Percentiles rank a stretch among this genome's conserved stretches.
phyloP scores from a whole-genome alignment of 1,140 invertebrate genomes.

The Neoseiulus cucumeris region DNA sequence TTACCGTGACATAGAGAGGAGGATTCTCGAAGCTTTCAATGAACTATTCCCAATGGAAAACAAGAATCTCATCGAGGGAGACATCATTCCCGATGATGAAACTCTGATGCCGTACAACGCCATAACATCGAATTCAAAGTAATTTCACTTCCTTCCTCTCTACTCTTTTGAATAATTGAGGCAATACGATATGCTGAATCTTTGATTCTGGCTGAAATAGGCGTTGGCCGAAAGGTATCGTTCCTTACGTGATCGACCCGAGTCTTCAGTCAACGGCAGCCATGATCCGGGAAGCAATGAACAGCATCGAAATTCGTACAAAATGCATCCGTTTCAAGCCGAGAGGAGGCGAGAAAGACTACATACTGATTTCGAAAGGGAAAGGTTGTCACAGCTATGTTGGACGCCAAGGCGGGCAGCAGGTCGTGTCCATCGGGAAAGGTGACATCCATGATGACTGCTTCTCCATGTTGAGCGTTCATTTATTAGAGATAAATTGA shows the following conservation, averaged over 20 bases:
- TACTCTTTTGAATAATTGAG: background rate
- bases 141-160: background rate
- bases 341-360: constrained; percentile 25
- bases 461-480: background rate
- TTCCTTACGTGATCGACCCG: constrained; percentile 27
- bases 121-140: background rate
- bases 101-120: background rate
- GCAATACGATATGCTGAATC: background rate
- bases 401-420: constrained; percentile 16
- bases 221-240: constrained; percentile 24
- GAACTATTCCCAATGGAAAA: background rate
- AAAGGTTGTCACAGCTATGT: constrained; percentile 21
- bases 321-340: constrained; percentile 28
- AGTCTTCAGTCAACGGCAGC: constrained; percentile 16
- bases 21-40: background rate
- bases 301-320: constrained; percentile 24
- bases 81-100: background rate
- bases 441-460: background rate
- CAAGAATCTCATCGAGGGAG: background rate
- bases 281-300: constrained; percentile 24
- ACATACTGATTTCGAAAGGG: constrained; percentile 25
- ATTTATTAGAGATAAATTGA: background rate
- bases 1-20: background rate
- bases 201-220: constrained; percentile 12
- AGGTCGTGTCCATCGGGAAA: constrained; percentile 16